These are phyloP conservation scores for Lepidotrigona ventralis DNA, from an alignment of 1,140 invertebrate species.

Conservation along the genomic window DNA sequence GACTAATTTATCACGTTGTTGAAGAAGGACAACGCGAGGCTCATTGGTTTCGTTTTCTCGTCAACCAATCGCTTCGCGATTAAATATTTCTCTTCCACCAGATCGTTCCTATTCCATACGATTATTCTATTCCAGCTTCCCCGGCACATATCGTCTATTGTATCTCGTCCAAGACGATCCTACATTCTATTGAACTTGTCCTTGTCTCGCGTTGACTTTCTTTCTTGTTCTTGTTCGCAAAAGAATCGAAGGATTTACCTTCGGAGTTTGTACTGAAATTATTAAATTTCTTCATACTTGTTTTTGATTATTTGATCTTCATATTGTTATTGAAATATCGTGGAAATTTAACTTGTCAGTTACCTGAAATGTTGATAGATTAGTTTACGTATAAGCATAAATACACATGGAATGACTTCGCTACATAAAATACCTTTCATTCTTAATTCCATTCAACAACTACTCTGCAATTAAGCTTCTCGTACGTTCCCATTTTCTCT, in stretches of 20 bases:
- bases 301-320: background rate
- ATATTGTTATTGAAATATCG: background rate
- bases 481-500: background rate
- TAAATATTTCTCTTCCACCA: background rate
- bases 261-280: background rate
- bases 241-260: background rate
- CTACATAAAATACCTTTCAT: background rate
- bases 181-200: too few species aligned
- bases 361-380: background rate
- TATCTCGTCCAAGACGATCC: background rate
- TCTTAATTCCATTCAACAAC: background rate
- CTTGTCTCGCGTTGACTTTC: background rate
- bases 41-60: background rate
- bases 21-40: background rate
- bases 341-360: background rate
- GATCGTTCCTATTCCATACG: background rate
- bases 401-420: background rate
- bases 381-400: background rate
- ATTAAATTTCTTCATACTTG: too few species aligned
- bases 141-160: too few species aligned
- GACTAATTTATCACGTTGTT: conserved; percentile 31
- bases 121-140: background rate
- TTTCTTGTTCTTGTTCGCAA: background rate
- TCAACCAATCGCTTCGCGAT: background rate
- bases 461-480: background rate